Conservation (phyloP, 2,797 vertebrate genomes). For the Triplophysa yarkandensis region DNA sequence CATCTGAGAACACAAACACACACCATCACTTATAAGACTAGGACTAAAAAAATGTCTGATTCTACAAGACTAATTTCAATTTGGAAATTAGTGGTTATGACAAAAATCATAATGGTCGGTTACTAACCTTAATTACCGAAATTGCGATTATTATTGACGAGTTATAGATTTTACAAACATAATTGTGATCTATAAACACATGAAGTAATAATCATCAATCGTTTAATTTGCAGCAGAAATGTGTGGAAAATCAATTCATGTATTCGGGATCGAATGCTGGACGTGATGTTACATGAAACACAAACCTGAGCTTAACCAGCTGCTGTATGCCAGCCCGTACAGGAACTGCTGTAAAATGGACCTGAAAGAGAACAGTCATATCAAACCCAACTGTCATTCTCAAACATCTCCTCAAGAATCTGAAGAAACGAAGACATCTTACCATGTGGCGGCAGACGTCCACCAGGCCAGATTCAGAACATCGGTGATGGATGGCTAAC, state of each 20-base stretch:
- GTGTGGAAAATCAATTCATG: too few relatives aligned
- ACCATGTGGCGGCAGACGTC: slow-evolving; percentile 95
- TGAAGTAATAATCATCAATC: too few relatives aligned
- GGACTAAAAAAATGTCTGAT: too few relatives aligned
- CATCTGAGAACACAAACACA: slow-evolving; percentile 58
- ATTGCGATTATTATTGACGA: too few relatives aligned
- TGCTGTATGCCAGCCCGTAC: slow-evolving; percentile 86
- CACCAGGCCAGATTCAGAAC: slow-evolving; percentile 94
- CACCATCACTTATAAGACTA: neutral
- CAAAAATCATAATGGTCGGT: too few relatives aligned
- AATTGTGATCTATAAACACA: too few relatives aligned
- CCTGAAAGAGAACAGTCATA: slow-evolving; percentile 72
- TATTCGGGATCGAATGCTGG: neutral
- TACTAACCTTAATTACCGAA: too few relatives aligned
- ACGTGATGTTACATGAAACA: neutral
- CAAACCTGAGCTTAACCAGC: slow-evolving; percentile 90
- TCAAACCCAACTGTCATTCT: neutral
- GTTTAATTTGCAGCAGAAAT: too few relatives aligned
- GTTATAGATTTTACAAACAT: too few relatives aligned
- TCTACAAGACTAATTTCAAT: too few relatives aligned
- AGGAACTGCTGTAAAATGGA: slow-evolving; percentile 92
- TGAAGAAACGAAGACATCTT: slow-evolving; percentile 59
- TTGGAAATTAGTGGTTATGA: too few relatives aligned
- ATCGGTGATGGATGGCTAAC: slow-evolving; percentile 91
- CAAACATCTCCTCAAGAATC: neutral